Evolutionary conservation across 2,888 invertebrate species (phyloP), one percentile per base, ranked within the genome.

Genomic region (Spicauda simplicius): DNA sequence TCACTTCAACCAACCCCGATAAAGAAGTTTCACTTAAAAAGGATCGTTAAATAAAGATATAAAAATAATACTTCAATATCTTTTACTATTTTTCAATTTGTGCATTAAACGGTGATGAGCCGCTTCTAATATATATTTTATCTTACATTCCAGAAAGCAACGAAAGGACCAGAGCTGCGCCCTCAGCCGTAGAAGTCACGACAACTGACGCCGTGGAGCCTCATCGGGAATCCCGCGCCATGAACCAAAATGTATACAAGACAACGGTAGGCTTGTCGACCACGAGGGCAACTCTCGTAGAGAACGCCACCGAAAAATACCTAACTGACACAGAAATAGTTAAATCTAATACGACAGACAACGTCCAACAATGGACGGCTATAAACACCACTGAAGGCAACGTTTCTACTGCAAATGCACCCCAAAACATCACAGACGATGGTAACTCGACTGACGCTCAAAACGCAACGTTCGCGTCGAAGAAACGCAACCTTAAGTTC

Each of bases 211-310:
- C 77, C 2, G 82, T 82, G 58, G 73, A 77, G 4, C 84, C 77
- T 63, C 77, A 73, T n/a, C 76, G 76, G 30, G 81, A 76, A 67
- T 73, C 82, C 0, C 80, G 88, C 68, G 92, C 92, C 69, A 84
- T 91, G 87, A 91, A 93, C 83, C 88, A n/a, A 16, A 16, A 16
- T 16, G 8, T 84, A 79, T 80, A 85, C 0, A 93, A 93, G 73
- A 83, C 85, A 1, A 33, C 52, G 7, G 7, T 54, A 20, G 72
- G 33, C 33, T 33, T 33, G 33, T 33, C 80, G 16, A 80, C 86
- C 41, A 80, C 79, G 10, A 73, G 70, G 63, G 68, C 71, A 16
- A 55, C 68, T n/a, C 68, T 57, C 59, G 70, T 56, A 73, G 65
- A 69, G 12, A 84, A 83, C 72, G 74, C 76, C 25, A 87, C 87